Evolutionary conservation across 2,888 invertebrate genomes (phyloP).

Genomic region (Muscina levida): DNA sequence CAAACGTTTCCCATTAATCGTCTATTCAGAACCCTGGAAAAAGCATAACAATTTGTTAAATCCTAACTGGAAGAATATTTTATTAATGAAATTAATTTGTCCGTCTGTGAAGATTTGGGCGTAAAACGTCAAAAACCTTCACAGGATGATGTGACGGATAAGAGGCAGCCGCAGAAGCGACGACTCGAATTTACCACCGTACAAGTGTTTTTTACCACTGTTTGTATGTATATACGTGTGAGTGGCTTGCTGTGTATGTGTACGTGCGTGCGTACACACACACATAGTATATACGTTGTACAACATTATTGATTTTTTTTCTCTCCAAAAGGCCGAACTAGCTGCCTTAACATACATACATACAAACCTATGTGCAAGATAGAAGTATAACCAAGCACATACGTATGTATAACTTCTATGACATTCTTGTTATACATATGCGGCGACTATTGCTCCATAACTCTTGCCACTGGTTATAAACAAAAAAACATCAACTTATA

Average conservation of each 20-base stretch:
- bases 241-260: constrained; percentile 25
- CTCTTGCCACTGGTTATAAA: background rate
- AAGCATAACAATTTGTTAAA: constrained; percentile 20
- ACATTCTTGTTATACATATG: constrained; percentile 41
- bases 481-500: too few relatives aligned
- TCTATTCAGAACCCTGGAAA: background rate
- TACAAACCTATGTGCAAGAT: background rate
- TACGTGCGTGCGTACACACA: constrained; percentile 18
- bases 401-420: constrained; percentile 17
- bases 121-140: constrained; percentile 61
- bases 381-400: constrained; percentile 5
- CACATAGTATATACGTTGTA: constrained; percentile 48
- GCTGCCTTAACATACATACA: constrained; percentile 34
- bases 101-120: constrained; percentile 56
- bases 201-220: constrained; percentile 35
- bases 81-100: constrained; percentile 17
- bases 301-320: constrained; percentile 60
- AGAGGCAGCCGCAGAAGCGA: constrained; percentile 51
- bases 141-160: constrained; percentile 39
- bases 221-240: constrained; percentile 33
- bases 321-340: constrained; percentile 42
- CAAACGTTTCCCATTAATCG: constrained; percentile 25
- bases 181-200: constrained; percentile 49
- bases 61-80: constrained; percentile 46
- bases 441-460: background rate